Conservation (phyloP, 1,140 invertebrate genomes). For the Dendrolimus kikuchii region DNA sequence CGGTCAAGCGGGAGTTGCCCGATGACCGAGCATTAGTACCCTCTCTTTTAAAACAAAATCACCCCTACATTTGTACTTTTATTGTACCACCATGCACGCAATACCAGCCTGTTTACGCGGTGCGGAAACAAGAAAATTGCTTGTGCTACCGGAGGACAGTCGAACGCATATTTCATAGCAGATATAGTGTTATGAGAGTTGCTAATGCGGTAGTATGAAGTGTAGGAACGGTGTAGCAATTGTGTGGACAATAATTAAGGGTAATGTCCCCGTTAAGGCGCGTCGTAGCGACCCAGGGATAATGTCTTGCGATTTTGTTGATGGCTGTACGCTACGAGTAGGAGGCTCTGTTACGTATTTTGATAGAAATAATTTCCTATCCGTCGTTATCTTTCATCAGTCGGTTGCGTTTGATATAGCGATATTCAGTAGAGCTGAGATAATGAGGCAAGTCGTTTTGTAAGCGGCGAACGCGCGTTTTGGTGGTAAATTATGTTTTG, state of each 20-base stretch:
- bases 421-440: too few relatives aligned
- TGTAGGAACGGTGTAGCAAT: constrained; percentile 42
- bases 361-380: too few relatives aligned
- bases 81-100: constrained; percentile 15
- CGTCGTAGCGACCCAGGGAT: constrained; percentile 34
- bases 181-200: constrained; percentile 57
- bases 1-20: constrained; percentile 50
- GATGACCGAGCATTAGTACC: constrained; percentile 60
- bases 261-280: constrained; percentile 32
- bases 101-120: constrained; percentile 27
- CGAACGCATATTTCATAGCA: constrained; percentile 50
- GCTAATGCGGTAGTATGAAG: constrained; percentile 50
- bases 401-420: too few relatives aligned
- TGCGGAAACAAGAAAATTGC: constrained; percentile 10
- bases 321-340: constrained; percentile 20
- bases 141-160: constrained; percentile 13
- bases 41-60: constrained; percentile 56
- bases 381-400: too few relatives aligned
- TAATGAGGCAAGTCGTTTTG: too few relatives aligned
- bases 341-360: too few relatives aligned
- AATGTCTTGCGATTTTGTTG: constrained; percentile 43
- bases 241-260: constrained; percentile 58
- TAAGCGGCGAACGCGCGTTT: too few relatives aligned
- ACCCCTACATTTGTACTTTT: constrained; percentile 26
- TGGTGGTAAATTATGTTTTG: too few relatives aligned